Evolutionary conservation across 2,113 vertebrate species (phyloP), one percentile per base, ranked within the genome.

Genomic region (Pollachius pollachius): DNA sequence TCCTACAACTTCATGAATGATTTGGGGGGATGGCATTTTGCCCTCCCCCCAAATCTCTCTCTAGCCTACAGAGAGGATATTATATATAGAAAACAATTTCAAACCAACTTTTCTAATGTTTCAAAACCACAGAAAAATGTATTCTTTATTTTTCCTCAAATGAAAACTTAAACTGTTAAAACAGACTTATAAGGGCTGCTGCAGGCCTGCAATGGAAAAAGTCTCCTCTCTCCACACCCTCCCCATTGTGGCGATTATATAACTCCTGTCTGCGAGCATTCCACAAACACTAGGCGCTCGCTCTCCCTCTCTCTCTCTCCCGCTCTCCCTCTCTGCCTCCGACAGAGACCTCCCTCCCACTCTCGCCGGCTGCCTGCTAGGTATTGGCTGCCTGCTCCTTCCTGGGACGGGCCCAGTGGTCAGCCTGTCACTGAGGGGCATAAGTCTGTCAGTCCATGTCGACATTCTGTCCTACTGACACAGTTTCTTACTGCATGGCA

Each of bases 401-500:
- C 41, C 59, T 41, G 65, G 25, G 68, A 90, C 78, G 90, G 87
- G 87, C 73, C 41, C 78, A 52, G 62, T 64, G 73, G 70, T 64
- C 58, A 0, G 71, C 82, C 87, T 58, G 37, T 90, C 73, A 0
- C 23, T 5, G 59, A 61, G 17, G 4, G 59, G 52, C 67, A 67
- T 73, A 69, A 88, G 88, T 88, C 86, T 88, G 86, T 88, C 84
- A 89, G 88, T 87, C 89, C 84, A 89, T 87, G 82, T 91, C 88
- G 83, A 88, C 70, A 67, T 78, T 82, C 85, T 93, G 92, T 91
- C 92, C 92, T 84, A 93, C 92, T 93, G 92, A 93, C 92, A 93
- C 89, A 93, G 89, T 93, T 93, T 93, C 88, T 78, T 87, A 91
- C 68, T 89, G 81, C 86, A 81, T 76, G 81, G 65, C 67, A 82